Percentiles rank a stretch among this genome's conserved stretches.
Conservation (phyloP, 2,113 vertebrate genomes). For the Campylomormyrus tamandua region DNA sequence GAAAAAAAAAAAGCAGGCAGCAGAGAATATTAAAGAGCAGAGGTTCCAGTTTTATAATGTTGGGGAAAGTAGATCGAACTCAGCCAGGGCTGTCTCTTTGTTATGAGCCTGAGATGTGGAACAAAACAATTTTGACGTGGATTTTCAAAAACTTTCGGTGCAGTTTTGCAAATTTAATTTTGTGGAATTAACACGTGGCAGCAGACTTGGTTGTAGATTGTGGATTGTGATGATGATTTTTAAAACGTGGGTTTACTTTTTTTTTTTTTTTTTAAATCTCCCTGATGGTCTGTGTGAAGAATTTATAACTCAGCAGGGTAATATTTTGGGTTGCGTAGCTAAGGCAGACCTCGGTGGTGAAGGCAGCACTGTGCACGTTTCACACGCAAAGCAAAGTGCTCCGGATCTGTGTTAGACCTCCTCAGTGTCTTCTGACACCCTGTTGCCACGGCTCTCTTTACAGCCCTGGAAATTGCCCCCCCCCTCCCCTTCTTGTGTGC, state of each 20-base stretch:
- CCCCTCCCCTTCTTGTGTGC: slow-evolving; percentile 36
- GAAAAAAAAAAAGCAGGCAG: slow-evolving; percentile 30
- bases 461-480: slow-evolving; percentile 61
- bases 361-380: neutral
- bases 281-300: neutral
- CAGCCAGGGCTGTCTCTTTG: neutral
- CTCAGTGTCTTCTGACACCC: neutral
- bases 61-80: slow-evolving; percentile 46
- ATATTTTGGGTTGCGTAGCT: neutral
- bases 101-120: neutral
- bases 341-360: neutral
- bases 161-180: neutral
- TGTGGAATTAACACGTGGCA: neutral
- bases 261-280: neutral
- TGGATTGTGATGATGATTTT: neutral
- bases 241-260: neutral
- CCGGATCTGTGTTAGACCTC: neutral
- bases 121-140: neutral
- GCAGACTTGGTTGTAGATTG: neutral
- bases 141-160: neutral
- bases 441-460: slow-evolving; percentile 43
- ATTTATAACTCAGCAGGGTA: neutral
- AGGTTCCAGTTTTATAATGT: slow-evolving; percentile 61
- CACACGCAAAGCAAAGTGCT: neutral
- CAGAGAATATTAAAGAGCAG: slow-evolving; percentile 63